Conservation (phyloP, 2,888 invertebrate genomes). For the Notodonta dromedarius region DNA sequence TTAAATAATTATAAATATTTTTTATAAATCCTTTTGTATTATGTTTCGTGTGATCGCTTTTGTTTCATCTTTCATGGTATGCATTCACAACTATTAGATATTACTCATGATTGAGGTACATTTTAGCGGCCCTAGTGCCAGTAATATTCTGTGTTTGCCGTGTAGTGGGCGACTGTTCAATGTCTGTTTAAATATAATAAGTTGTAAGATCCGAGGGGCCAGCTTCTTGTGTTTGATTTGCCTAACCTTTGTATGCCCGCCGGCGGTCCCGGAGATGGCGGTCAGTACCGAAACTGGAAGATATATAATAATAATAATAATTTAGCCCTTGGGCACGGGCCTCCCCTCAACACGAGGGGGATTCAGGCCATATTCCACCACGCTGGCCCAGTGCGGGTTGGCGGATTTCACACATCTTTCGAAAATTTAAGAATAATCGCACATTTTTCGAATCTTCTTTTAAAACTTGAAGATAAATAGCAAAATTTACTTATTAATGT, state of each 20-base stretch:
- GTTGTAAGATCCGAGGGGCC: constrained; percentile 2
- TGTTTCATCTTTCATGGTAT: background rate
- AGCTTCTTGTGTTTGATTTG: constrained; percentile 10
- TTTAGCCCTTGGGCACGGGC: too few relatives aligned
- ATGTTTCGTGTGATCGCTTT: background rate
- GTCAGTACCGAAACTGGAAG: background rate
- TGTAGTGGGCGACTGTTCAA: constrained; percentile 14
- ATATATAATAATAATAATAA: too few relatives aligned
- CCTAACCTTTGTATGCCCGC: constrained; percentile 5
- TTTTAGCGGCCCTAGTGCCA: background rate
- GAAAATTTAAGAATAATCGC: too few relatives aligned
- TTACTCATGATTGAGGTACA: background rate
- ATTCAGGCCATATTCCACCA: too few relatives aligned
- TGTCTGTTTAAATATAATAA: constrained; percentile 10
- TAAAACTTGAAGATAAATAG: background rate
- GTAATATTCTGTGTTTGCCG: constrained; percentile 11
- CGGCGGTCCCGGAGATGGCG: constrained; percentile 1
- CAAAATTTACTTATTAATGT: background rate
- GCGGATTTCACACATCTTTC: too few relatives aligned
- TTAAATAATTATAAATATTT: too few relatives aligned
- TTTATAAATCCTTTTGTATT: background rate
- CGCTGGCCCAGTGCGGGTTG: too few relatives aligned
- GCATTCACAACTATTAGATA: background rate
- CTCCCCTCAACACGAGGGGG: too few relatives aligned
- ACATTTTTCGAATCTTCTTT: too few relatives aligned